These are phyloP conservation scores for Chymomyza amoena DNA, from an alignment of 2,888 invertebrate species.

Conservation along the genomic window DNA sequence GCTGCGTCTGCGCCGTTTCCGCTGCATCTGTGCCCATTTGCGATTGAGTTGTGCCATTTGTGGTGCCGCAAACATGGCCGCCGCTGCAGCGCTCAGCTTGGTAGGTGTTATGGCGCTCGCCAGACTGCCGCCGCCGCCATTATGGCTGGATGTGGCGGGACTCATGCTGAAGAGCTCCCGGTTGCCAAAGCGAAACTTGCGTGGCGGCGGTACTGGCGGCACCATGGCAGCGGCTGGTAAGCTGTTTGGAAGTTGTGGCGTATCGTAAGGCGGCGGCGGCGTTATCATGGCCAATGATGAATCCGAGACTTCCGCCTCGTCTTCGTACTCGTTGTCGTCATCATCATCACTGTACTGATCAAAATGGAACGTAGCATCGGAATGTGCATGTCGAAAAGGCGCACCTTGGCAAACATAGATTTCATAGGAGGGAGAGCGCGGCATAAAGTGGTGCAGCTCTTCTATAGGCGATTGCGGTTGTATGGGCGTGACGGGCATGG, in stretches of 20 bases:
- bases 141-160: slow-evolving; percentile 55
- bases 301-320: slow-evolving; percentile 53
- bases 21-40: slow-evolving; percentile 77
- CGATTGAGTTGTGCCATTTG: slow-evolving; percentile 77
- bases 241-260: slow-evolving; percentile 46
- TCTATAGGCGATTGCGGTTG: slow-evolving; percentile 68
- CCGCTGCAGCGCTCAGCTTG: slow-evolving; percentile 75
- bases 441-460: slow-evolving; percentile 42
- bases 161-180: slow-evolving; percentile 75
- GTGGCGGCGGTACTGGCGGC: slow-evolving; percentile 63
- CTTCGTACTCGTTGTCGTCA: slow-evolving; percentile 32
- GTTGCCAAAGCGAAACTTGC: slow-evolving; percentile 72
- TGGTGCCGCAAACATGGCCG: slow-evolving; percentile 76
- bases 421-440: slow-evolving; percentile 55
- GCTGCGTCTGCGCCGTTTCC: slow-evolving; percentile 74
- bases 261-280: slow-evolving; percentile 75
- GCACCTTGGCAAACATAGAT: slow-evolving; percentile 47
- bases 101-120: slow-evolving; percentile 74
- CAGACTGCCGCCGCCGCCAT: slow-evolving; percentile 23
- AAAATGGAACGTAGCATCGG: slow-evolving; percentile 43
- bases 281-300: slow-evolving; percentile 76
- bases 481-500: slow-evolving; percentile 69
- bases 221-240: slow-evolving; percentile 14
- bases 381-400: slow-evolving; percentile 38
- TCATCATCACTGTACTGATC: slow-evolving; percentile 31